A percentile compares a stretch with the other conserved stretches of the same genome.
Evolutionary conservation across 2,888 invertebrate species (phyloP).

Genomic region (Cosmorhoe ocellata): DNA sequence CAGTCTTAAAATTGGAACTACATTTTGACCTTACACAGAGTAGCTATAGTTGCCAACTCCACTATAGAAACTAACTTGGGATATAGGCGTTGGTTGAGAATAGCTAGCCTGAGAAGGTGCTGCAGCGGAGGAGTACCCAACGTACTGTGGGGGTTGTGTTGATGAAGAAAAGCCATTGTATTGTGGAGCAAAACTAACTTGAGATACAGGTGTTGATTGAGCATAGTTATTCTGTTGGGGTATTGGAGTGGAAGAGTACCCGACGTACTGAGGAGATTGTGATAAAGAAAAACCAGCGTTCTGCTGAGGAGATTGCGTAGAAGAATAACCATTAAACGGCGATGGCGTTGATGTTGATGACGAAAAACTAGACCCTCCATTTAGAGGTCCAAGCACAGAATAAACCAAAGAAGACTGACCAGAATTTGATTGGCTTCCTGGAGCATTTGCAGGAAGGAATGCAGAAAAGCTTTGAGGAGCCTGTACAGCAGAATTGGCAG

Average conservation of each 20-base stretch:
- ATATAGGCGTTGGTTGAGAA: slow-evolving; percentile 56
- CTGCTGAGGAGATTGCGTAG: slow-evolving; percentile 2
- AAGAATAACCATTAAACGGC: not conserved
- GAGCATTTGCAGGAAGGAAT: slow-evolving; percentile 1
- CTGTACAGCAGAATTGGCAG: slow-evolving; percentile 1
- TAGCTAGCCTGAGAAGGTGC: slow-evolving; percentile 28
- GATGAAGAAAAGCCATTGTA: slow-evolving; percentile 1
- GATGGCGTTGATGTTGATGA: slow-evolving; percentile 8
- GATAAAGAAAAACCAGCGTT: not conserved
- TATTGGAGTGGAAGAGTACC: slow-evolving; percentile 9
- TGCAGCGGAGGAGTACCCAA: slow-evolving; percentile 8
- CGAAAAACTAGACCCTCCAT: slow-evolving; percentile 4
- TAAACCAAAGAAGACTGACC: slow-evolving; percentile 5
- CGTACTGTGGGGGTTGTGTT: slow-evolving; percentile 8
- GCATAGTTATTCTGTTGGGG: slow-evolving; percentile 33
- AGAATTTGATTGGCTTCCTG: slow-evolving; percentile 8
- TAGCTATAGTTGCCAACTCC: slow-evolving; percentile 62
- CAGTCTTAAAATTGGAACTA: slow-evolving; percentile 22
- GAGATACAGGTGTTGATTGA: slow-evolving; percentile 65
- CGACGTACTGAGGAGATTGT: slow-evolving; percentile 7
- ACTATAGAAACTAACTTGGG: slow-evolving; percentile 82
- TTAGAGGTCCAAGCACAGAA: not conserved
- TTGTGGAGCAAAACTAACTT: slow-evolving; percentile 81
- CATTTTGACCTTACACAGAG: slow-evolving; percentile 28
- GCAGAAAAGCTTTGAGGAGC: not conserved